Base-by-base conservation (phyloP, 2,888 invertebrate genomes). In the Ypsolopha sequella region DNA sequence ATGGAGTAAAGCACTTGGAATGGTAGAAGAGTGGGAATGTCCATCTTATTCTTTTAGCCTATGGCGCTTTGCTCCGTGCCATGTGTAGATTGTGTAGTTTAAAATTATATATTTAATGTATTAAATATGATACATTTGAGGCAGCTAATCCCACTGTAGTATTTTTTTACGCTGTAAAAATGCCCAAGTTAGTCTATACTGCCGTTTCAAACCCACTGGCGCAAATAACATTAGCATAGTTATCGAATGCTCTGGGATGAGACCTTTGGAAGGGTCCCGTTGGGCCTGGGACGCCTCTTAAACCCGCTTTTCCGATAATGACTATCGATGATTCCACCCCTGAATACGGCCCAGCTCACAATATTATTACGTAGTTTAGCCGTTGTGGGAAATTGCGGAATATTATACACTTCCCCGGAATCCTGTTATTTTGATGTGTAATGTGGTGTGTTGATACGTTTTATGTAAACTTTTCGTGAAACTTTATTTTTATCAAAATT, bases 141-240 rank as follows among this genome's bases (percentile, higher is more conserved):
- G 24, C 4, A 24, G 24, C 24, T 24, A 3, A 24, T 24, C 24
- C 24, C 24, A 24, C 24, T 24, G 24, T 24, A 3, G 4, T 24
- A 3, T 2, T 24, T 24, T 24, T 24, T 24, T 24, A 24, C 24
- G 24, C 24, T 24, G 24, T 24, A 24, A 24, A 24, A 74, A 70
- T 68, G 67, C 69, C 60, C 69, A 67, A 73, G 72, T 74, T 74
- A 76, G 77, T 76, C 68, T 74, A 73, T 70, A 68, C 72, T 70
- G 74, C 64, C 76, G 74, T 80, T 81, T 72, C 69, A 68, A 80
- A 77, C 78, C 82, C 79, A 78, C 76, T 76, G 80, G 76, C 78
- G 76, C 82, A 81, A 81, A 85, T 85, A 85, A 82, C 82, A 85
- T 85, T 85, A 85, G 84, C 85, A 86, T 86, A 85, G 82, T 84